Conservation (phyloP, 2,797 vertebrate species). For the Liasis olivaceus region DNA sequence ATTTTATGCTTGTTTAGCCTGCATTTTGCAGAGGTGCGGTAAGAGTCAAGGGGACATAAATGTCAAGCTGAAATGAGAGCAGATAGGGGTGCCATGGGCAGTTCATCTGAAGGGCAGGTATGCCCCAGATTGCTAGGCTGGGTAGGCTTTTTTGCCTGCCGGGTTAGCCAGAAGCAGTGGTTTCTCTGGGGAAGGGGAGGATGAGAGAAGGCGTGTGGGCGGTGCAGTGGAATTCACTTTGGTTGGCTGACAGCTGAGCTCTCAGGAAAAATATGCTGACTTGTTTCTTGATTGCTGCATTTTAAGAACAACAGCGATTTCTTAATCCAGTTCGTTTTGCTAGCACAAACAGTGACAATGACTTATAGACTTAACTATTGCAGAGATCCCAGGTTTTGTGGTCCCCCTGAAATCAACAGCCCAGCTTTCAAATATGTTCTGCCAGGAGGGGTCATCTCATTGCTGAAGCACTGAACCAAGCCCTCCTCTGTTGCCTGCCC, state of each 20-base stretch:
- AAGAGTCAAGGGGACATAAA: not conserved
- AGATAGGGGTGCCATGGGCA: not conserved
- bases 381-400: constrained; percentile 49
- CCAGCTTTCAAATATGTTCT: constrained; percentile 20
- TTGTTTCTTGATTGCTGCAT: constrained; percentile 71
- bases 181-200: constrained; percentile 70
- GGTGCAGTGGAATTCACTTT: constrained; percentile 58
- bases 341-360: constrained; percentile 74
- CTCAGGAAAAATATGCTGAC: constrained; percentile 69
- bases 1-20: not conserved
- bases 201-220: constrained; percentile 63
- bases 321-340: constrained; percentile 74
- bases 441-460: not conserved
- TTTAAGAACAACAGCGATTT: constrained; percentile 76
- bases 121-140: constrained; percentile 29
- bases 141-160: not conserved
- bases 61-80: not conserved
- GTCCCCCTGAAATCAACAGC: constrained; percentile 69
- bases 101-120: constrained; percentile 62
- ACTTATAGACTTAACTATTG: constrained; percentile 67
- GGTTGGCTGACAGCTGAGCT: constrained; percentile 69
- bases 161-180: constrained; percentile 45
- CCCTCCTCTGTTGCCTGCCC: not conserved
- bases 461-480: not conserved
- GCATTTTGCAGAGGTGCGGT: not conserved